phyloP scores from a whole-genome alignment of 1,140 invertebrate species.

The Pomacea maculata region DNA sequence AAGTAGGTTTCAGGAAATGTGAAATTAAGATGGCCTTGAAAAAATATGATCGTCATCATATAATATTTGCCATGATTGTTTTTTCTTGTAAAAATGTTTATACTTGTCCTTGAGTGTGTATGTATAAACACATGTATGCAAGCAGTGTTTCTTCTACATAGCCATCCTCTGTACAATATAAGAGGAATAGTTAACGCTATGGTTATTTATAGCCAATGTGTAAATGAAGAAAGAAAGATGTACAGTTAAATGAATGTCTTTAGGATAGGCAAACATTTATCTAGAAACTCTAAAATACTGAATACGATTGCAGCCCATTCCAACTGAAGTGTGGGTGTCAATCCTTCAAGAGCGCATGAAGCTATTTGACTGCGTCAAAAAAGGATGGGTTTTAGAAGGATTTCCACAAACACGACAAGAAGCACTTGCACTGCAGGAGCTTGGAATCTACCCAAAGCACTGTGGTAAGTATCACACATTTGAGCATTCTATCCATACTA shows the following conservation, averaged over 20 bases:
- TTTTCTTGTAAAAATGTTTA: background rate
- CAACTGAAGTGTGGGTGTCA: conserved; percentile 58
- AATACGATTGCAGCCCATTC: conserved; percentile 46
- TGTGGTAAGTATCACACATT: conserved; percentile 46
- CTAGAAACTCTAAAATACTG: background rate
- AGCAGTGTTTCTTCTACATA: background rate
- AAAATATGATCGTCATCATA: too few relatives aligned
- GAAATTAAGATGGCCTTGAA: too few relatives aligned
- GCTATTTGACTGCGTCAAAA: conserved; percentile 62
- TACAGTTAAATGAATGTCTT: background rate
- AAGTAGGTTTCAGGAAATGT: conserved; percentile 28
- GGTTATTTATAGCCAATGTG: background rate
- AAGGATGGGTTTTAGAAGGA: conserved; percentile 64
- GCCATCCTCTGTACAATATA: background rate
- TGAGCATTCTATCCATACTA: background rate
- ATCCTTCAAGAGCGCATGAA: conserved; percentile 56
- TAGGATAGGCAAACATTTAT: background rate
- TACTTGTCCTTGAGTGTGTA: conserved; percentile 10
- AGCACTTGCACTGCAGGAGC: conserved; percentile 54
- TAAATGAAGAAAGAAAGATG: background rate
- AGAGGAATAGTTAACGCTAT: background rate
- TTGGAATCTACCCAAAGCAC: conserved; percentile 63
- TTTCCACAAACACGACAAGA: conserved; percentile 64
- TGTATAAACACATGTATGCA: background rate
- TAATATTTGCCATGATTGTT: too few relatives aligned